Percentiles rank a stretch among this genome's conserved stretches.
Conservation (phyloP, 2,888 invertebrate species). For the Schizaphis graminum region DNA sequence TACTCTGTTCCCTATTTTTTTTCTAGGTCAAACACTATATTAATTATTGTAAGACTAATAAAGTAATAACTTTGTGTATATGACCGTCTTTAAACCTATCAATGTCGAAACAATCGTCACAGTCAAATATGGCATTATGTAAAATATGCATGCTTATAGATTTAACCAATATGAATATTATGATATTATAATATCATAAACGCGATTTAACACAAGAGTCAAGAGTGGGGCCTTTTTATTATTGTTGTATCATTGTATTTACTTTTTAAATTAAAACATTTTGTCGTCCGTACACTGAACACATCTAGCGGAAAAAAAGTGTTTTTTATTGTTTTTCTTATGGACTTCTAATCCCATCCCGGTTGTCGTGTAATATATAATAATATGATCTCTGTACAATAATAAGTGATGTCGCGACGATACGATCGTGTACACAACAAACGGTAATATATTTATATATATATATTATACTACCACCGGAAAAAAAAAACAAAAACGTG, state of each 20-base stretch:
- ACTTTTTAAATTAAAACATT: constrained; percentile 21
- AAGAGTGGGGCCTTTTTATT: background rate
- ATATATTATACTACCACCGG: background rate
- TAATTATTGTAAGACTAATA: no score
- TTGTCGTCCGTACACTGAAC: background rate
- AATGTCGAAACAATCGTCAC: no score
- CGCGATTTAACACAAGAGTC: background rate
- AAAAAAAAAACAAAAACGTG: constrained; percentile 18
- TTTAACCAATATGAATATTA: background rate
- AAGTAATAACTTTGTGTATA: no score
- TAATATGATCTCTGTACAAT: constrained; percentile 6
- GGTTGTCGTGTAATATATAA: background rate
- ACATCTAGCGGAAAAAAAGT: background rate
- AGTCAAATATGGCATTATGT: no score
- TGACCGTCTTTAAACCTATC: no score
- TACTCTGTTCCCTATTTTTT: no score
- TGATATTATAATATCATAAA: background rate
- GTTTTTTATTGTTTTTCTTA: background rate
- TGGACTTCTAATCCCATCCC: background rate
- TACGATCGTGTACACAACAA: constrained; percentile 28
- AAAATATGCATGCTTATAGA: no score
- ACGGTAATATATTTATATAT: background rate
- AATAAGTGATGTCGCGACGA: background rate
- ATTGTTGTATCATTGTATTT: background rate
- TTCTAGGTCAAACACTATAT: no score